Conservation (phyloP, 2,113 vertebrate genomes). For the Saccopteryx leptura region DNA sequence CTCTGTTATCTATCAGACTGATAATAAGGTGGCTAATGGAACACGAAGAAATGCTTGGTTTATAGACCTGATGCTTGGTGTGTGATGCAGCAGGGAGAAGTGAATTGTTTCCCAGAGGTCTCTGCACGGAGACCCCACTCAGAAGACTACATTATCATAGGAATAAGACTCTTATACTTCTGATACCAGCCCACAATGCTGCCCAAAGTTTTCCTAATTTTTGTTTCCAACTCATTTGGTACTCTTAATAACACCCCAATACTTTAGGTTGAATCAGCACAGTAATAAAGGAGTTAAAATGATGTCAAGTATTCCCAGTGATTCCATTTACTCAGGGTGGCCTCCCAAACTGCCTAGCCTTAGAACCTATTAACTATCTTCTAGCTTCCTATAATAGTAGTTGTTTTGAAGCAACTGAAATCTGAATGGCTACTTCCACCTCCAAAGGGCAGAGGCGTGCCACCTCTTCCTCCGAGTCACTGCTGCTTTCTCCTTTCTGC, state of each 20-base stretch:
- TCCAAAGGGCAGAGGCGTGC: not conserved
- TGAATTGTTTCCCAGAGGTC: not conserved
- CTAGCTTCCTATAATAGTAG: not conserved
- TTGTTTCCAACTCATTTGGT: slow-evolving; percentile 11
- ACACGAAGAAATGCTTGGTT: not conserved
- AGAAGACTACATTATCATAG: not conserved
- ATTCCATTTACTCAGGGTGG: not conserved
- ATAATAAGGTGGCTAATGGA: not conserved
- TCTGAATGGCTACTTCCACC: not conserved
- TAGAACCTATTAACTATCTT: not conserved
- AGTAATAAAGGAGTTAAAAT: not conserved
- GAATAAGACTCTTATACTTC: not conserved
- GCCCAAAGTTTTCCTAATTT: not conserved
- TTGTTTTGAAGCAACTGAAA: not conserved
- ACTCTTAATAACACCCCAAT: not conserved
- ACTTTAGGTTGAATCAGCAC: not conserved
- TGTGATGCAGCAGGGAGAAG: not conserved
- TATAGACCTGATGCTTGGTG: not conserved
- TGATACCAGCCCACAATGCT: not conserved
- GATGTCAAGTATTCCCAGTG: not conserved
- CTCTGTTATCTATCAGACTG: not conserved
- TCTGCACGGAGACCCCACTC: not conserved
- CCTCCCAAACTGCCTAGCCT: not conserved
- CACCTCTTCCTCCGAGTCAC: not conserved
- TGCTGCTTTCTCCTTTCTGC: not conserved